Evolutionary conservation across 2,113 vertebrate species (phyloP), one percentile per base, ranked within the genome.

Genomic region (Eolophus roseicapilla): DNA sequence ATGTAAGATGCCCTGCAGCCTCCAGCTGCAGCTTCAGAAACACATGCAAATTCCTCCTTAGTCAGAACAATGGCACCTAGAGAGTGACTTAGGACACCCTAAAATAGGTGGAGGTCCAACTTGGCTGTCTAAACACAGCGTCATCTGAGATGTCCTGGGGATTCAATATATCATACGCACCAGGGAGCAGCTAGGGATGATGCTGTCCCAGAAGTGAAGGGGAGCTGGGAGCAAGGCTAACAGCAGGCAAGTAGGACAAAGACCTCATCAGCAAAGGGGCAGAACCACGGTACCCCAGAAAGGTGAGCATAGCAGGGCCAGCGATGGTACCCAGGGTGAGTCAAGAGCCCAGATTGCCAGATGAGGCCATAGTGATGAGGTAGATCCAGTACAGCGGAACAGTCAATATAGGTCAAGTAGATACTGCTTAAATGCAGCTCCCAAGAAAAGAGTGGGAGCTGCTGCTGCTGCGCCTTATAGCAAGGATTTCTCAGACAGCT

Each of bases 261-360:
- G 55, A 71, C 28, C 39, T 84, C 46, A 50, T 28, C 52, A 76
- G 52, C 15, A 81, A 65, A 41, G 29, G 10, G 10, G 27, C 5
- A 63, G 18, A 4, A n/a, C 31, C 12, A 28, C 0, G 0, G 39
- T 73, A n/a, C 2, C 27, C 13, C 64, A 68, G 41, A 12, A 74
- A 39, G 24, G 27, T 63, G 25, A 84, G 33, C 18, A 19, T 5
- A 68, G 10, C 9, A 47, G 14, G 43, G 49, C 37, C 49, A 39
- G 7, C 0, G 0, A 15, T 21, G 19, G 17, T 37, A 77, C 20
- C 9, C 14, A 69, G 21, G 0, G 10, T 37, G 29, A 73, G 21
- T 46, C 17, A 47, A 63, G 43, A 82, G 23, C 3, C 27, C 23
- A 47, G 4, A 23, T 11, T 68, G 31, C 46, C n/a, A 85, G n/a